Evolutionary conservation across 2,888 invertebrate genomes (phyloP), one percentile per base, ranked within the genome.

Genomic region (Linnaemya vulpina): DNA sequence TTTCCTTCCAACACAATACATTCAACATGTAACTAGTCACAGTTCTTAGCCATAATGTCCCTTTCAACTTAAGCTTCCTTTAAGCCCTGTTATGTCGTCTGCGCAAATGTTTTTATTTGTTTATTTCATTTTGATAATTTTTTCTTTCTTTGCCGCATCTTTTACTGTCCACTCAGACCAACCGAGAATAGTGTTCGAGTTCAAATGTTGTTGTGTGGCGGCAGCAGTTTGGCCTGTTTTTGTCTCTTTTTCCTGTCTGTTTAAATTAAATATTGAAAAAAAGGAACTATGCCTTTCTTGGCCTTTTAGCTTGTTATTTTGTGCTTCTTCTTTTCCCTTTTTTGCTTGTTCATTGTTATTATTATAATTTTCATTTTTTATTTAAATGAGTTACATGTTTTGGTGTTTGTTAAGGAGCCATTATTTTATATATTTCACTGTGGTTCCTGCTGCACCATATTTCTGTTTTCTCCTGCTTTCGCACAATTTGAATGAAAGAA

Each of bases 31-130:
- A 43, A 30, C 55, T 38, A 60, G 40, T 13, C 40, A 10, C n/a
- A 30, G 35, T 70, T 68, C 55, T 46, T 40, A 46, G 20, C 73
- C 73, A 82, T 77, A 67, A 67, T 73, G 77, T 49, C 46, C 83
- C 68, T 68, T 81, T 68, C 65, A 83, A 71, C 62, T 73, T 68
- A 81, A 81, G 77, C 81, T 63, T 77, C 77, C 73, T 83, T 71
- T 74, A 68, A 81, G 81, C 73, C 67, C 58, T 76, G 67, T 71
- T 62, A 73, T 71, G 53, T 67, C 38, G 55, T 70, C 40, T 49
- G 38, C 46, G 35, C 38, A 67, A 46, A 17, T 8, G 35, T 49
- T 58, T 30, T 38, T 58, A 25, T 30, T 30, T 30, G 30, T 30
- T 30, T 43, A 10, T 60, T 35, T 25, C 11, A 9, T 5, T 17